Base-by-base conservation (phyloP, 1,140 invertebrate species). In the Eumeta japonica region DNA sequence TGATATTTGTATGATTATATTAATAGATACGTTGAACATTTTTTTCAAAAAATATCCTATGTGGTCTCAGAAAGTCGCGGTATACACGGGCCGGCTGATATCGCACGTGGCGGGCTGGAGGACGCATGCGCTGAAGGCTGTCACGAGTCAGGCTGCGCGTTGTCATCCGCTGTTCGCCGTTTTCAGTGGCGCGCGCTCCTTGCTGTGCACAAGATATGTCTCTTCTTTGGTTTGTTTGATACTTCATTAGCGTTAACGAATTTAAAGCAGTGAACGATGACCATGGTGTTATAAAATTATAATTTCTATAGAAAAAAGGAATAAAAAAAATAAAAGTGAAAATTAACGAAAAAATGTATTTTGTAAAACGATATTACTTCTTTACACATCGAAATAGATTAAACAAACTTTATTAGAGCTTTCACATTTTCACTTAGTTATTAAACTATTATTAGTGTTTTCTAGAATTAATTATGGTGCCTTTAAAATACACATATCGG, bases 101-200 rank as follows among this genome's bases (percentile, higher is more conserved):
- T 79, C 75, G 11, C 85, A 86, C 54, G 52, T 83, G 41, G 81
- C 83, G 35, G 83, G 83, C 48, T 87, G 83, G 76, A 72, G 82
- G 1, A 78, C 76, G 18, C 83, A 86, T 33, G 83, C 86, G 18
- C 64, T 83, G 2, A 70, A 76, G 0, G 77, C 84, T 35, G 76
- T 84, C 16, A 76, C 77, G 13, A 77, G 79, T 18, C 79, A 81
- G 27, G 81, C 84, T 2, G 83, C 83, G 1, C 80, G 81, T 15
- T 90, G 88, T 65, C 77, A 81, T 10, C 86, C 87, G 4, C 65
- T 90, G 10, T 89, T 84, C 78, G 77, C 85, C 18, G 78, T 88
- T 18, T 82, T 84, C 37, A 71, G 85, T 45, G 82, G 83, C 10
- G 61, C 79, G 10, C 78, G 85, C 43, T 72, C 81, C 9, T 70